Base-by-base conservation (phyloP, 2,113 vertebrate species). In the Athene noctua region DNA sequence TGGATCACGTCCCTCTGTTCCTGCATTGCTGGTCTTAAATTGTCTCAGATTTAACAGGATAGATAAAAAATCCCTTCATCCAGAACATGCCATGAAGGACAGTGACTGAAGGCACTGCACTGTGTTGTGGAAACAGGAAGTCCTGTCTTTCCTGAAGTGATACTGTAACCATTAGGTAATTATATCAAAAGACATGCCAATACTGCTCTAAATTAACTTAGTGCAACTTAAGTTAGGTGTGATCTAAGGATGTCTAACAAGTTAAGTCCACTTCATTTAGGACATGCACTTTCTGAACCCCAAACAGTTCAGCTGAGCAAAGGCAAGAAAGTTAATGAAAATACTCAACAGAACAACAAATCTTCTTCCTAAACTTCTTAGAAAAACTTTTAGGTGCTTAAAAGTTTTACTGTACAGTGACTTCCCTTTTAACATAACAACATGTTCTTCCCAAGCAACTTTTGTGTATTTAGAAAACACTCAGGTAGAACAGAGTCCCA, bases 231-330 rank as follows among this genome's bases (percentile, higher is more conserved):
- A 61, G 13, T 34, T 77, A 61, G 16, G 11, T 79, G 38, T 73
- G n/a, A 54, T 85, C 16, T 74, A 87, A 55, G 38, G 20, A 6
- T 27, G 22, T 46, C 21, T 65, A 59, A 67, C 6, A 83, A 86
- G 54, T 63, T 17, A 82, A 66, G 18, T 51, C 44, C 5, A 1
- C 3, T 79, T 81, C 6, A 6, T 77, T 38, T 32, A 57, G 10
- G 27, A 1, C 2, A 14, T 1, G 0, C 0, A 1, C 36, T 80
- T 82, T 86, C 66, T 80, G 58, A 95, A 88, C 4, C 4, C 3
- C 42, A 25, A 68, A 47, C 5, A 78, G 26, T 47, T 82, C 44
- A 75, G 18, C 44, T 68, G 44, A 52, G 19, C 7, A 72, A 87
- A 72, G 20, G 12, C 15, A 67, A 84, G n/a, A 79, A 87, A 79